Conservation (phyloP, 1,140 invertebrate species). For the Sycobia sp. region DNA sequence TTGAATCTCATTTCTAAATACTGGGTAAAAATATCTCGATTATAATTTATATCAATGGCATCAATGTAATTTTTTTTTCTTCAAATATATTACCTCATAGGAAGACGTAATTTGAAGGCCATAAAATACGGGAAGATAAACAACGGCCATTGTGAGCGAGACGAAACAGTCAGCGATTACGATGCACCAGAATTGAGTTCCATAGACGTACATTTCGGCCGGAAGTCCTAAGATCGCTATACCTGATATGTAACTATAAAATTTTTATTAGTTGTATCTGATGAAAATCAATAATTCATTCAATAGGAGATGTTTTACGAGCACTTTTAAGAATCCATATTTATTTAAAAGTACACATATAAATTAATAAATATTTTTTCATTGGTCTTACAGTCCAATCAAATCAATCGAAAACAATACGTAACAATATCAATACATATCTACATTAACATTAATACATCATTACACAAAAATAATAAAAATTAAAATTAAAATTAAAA, state of each 20-base stretch:
- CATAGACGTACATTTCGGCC: slow-evolving; percentile 89
- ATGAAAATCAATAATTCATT: neutral
- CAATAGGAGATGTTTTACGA: neutral
- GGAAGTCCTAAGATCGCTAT: slow-evolving; percentile 89
- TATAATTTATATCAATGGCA: no score
- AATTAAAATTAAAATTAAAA: neutral
- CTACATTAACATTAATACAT: no score
- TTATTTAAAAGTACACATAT: no score
- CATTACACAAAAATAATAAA: no score
- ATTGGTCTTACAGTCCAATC: no score
- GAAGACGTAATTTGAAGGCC: slow-evolving; percentile 80
- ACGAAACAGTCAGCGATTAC: slow-evolving; percentile 73
- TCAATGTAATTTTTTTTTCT: no score
- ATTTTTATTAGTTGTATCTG: no score
- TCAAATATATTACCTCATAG: slow-evolving; percentile 80
- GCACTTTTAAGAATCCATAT: neutral
- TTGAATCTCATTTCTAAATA: slow-evolving; percentile 77
- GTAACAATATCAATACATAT: no score
- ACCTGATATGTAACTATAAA: slow-evolving; percentile 88
- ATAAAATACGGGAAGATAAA: slow-evolving; percentile 88
- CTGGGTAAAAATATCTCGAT: slow-evolving; percentile 62
- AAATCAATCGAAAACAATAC: no score
- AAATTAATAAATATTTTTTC: neutral
- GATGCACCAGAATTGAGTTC: slow-evolving; percentile 77
- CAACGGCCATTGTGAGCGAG: slow-evolving; percentile 71